These are phyloP conservation scores for Nephrocerus scutellatus DNA, from an alignment of 2,888 invertebrate species.

Conservation along the genomic window DNA sequence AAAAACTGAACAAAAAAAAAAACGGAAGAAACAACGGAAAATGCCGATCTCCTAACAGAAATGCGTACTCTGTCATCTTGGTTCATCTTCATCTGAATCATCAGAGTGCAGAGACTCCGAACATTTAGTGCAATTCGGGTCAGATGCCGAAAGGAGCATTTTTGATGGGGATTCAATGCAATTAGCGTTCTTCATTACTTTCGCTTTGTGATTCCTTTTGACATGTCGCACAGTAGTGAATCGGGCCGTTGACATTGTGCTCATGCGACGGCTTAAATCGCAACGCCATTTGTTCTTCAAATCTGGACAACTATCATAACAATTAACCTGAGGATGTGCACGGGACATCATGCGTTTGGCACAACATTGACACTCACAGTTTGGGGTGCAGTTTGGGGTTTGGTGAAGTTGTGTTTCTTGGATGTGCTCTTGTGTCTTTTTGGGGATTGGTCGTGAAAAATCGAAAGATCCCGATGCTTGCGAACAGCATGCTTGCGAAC, in stretches of 20 bases:
- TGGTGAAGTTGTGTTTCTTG: slow-evolving; percentile 2
- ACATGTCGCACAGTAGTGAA: slow-evolving; percentile 28
- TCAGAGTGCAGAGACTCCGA: too few species aligned
- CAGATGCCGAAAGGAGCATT: too few species aligned
- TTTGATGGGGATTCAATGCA: too few species aligned
- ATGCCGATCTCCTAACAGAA: too few species aligned
- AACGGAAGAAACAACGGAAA: too few species aligned
- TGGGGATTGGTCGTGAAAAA: too few species aligned
- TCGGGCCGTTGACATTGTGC: slow-evolving; percentile 22
- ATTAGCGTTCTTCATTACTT: slow-evolving; percentile 35
- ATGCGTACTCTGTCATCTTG: slow-evolving; percentile 27
- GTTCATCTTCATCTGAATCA: slow-evolving; percentile 16
- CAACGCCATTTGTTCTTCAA: slow-evolving; percentile 18
- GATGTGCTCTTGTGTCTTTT: too few species aligned
- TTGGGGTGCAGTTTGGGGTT: slow-evolving; percentile 24
- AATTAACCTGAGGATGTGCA: slow-evolving; percentile 15
- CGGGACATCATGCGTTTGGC: slow-evolving; percentile 16
- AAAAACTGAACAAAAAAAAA: too few species aligned
- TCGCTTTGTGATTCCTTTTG: slow-evolving; percentile 27
- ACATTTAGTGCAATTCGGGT: too few species aligned
- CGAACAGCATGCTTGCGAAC: too few species aligned
- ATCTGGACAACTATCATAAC: slow-evolving; percentile 15
- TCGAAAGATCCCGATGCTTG: too few species aligned
- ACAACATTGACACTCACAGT: slow-evolving; percentile 38
- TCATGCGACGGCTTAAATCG: slow-evolving; percentile 29